Conservation (phyloP, 64 coral and sea anemone genomes). For the Porites australiensis region DNA sequence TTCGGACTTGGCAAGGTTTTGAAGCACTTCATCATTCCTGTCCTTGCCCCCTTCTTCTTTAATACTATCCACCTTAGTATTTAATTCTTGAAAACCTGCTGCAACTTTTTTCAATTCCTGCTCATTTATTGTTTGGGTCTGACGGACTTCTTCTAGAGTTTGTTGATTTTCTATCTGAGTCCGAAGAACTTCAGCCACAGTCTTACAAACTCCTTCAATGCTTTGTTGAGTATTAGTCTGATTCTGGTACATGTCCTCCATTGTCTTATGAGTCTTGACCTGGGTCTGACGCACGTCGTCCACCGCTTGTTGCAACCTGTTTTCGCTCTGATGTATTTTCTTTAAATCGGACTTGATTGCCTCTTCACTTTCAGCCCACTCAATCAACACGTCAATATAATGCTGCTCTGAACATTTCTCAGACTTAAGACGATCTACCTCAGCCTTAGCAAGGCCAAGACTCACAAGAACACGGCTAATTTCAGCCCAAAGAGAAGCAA, state of each 20-base stretch:
- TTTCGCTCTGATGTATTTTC: background rate
- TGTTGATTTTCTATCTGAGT: too few relatives aligned
- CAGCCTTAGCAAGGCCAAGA: constrained; percentile 28
- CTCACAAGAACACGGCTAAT: background rate
- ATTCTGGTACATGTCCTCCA: background rate
- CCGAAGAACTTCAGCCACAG: too few relatives aligned
- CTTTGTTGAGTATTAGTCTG: too few relatives aligned
- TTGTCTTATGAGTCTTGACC: background rate
- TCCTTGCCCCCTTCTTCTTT: background rate
- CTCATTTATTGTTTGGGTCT: background rate
- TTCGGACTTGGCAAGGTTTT: too few relatives aligned
- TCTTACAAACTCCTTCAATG: too few relatives aligned
- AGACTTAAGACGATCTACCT: background rate
- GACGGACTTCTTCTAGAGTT: too few relatives aligned
- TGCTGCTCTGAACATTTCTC: constrained; percentile 14
- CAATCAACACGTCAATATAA: background rate
- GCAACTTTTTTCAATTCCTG: background rate
- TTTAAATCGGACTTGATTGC: background rate
- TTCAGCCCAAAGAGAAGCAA: background rate
- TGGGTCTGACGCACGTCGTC: constrained; percentile 18
- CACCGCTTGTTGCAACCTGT: background rate
- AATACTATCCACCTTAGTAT: background rate
- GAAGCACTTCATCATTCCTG: background rate
- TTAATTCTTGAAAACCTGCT: background rate
- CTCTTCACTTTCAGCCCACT: background rate